Evolutionary conservation across 2,888 invertebrate species (phyloP).

Genomic region (Caenorhabditis zanzibari): DNA sequence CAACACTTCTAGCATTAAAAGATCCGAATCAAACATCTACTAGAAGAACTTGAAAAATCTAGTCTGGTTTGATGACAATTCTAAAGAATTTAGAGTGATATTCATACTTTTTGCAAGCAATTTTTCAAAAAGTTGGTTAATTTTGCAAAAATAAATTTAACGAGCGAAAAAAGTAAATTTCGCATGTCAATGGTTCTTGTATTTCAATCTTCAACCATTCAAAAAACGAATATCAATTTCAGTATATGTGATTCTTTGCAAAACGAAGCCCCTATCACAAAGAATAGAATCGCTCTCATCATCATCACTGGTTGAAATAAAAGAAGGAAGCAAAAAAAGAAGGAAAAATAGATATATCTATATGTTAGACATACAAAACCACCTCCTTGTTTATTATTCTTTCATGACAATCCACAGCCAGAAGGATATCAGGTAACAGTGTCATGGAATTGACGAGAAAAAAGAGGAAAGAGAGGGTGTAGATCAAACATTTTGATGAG

Average conservation of each 20-base stretch:
- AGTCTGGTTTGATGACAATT: no score
- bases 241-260: neutral
- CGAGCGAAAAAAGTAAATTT: no score
- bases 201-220: neutral
- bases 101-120: neutral
- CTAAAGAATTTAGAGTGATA: neutral
- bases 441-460: constrained; percentile 1
- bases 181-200: neutral
- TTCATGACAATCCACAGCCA: constrained; percentile 54
- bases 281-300: constrained; percentile 2
- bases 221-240: constrained; percentile 12
- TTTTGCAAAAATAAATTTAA: no score
- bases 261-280: constrained; percentile 8
- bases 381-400: constrained; percentile 38
- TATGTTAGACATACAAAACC: constrained; percentile 20
- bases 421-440: constrained; percentile 50
- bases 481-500: constrained; percentile 15
- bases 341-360: neutral
- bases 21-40: neutral
- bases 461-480: neutral
- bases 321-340: neutral
- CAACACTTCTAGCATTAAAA: neutral
- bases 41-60: neutral
- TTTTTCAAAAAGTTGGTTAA: no score
- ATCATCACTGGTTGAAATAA: constrained; percentile 16